A percentile compares a stretch with the other conserved stretches of the same genome.
Conservation (phyloP, 2,888 invertebrate genomes). For the Syrista parreyssii region DNA sequence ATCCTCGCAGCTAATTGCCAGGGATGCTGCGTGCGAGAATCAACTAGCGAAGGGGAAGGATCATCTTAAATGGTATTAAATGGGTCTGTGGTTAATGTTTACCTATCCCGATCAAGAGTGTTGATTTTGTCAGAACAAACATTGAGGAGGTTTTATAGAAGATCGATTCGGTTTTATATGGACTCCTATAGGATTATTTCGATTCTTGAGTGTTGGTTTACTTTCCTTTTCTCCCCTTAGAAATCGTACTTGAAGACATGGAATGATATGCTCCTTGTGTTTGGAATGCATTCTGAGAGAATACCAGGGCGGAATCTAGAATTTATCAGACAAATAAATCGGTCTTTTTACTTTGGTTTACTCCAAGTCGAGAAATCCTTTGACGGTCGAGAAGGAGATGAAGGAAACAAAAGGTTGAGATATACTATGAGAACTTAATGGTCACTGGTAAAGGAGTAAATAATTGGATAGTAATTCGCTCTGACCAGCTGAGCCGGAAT, state of each 20-base stretch:
- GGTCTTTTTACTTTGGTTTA: background rate
- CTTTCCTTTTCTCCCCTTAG: too few species aligned
- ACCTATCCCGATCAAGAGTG: background rate
- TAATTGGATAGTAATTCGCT: background rate
- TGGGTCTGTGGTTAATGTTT: too few species aligned
- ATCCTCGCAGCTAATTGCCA: background rate
- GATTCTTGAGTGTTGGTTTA: too few species aligned
- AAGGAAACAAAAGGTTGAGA: background rate
- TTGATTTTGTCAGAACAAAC: background rate
- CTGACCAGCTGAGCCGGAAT: background rate
- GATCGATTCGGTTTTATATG: too few species aligned
- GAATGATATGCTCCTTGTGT: background rate
- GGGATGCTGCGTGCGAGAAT: background rate
- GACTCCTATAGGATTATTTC: too few species aligned
- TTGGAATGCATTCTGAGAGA: background rate
- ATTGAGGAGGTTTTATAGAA: background rate
- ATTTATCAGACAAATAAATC: background rate
- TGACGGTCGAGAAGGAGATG: background rate
- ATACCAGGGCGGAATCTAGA: background rate
- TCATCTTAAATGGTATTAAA: background rate
- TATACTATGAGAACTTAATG: background rate
- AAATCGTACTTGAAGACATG: background rate
- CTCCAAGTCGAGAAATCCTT: background rate
- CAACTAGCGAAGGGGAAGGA: background rate
- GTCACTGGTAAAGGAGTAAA: background rate